phyloP scores from a whole-genome alignment of 2,113 vertebrate species.

The Phaethornis superciliosus region DNA sequence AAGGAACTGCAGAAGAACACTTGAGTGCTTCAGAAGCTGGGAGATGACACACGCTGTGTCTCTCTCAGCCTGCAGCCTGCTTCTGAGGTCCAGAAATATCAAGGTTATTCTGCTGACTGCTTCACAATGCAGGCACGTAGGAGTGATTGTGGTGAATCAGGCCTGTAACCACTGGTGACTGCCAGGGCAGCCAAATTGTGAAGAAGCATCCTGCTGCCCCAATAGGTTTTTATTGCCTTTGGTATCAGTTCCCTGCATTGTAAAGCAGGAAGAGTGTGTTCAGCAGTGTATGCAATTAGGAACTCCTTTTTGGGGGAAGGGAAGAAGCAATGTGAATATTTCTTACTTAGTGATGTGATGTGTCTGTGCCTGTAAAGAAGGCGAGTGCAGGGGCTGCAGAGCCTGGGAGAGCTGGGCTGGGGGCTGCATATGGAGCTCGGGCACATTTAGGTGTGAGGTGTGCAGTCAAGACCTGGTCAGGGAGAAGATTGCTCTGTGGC shows the following conservation, averaged over 20 bases:
- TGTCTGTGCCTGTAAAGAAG: neutral
- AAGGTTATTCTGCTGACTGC: neutral
- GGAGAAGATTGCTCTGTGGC: accelerated
- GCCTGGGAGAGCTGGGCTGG: accelerated
- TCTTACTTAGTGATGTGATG: neutral
- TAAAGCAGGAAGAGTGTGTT: neutral
- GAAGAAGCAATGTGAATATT: neutral
- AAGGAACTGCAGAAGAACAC: neutral
- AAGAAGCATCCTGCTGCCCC: neutral
- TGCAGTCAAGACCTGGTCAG: neutral
- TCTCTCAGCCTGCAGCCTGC: neutral
- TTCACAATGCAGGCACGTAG: neutral
- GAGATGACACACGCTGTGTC: neutral
- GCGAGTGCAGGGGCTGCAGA: neutral
- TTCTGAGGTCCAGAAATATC: neutral
- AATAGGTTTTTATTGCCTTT: neutral
- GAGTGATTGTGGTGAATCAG: neutral
- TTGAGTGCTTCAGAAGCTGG: neutral
- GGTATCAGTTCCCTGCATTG: neutral
- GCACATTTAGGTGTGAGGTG: neutral
- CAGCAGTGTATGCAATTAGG: neutral
- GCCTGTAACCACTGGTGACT: neutral
- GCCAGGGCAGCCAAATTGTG: neutral
- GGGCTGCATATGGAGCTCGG: accelerated
- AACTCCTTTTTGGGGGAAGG: neutral